A percentile compares a stretch with the other conserved stretches of the same genome.
Conservation (phyloP, 1,140 invertebrate species). For the Halictus rubicundus region DNA sequence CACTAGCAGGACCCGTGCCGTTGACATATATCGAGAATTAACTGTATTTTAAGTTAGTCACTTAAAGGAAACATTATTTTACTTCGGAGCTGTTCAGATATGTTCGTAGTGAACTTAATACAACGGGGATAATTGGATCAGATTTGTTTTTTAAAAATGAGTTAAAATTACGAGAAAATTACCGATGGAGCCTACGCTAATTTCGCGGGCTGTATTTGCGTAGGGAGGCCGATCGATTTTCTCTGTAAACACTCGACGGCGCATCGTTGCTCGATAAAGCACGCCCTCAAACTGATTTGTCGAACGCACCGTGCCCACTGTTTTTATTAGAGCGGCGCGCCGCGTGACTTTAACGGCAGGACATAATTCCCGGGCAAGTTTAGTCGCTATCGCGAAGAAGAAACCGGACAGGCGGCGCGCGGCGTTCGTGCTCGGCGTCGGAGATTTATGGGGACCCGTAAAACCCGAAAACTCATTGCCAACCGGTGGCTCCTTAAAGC, state of each 20-base stretch:
- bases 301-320: neutral
- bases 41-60: no score
- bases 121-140: no score
- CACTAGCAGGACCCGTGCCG: no score
- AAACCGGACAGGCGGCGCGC: neutral
- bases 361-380: neutral
- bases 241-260: neutral
- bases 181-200: no score
- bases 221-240: neutral
- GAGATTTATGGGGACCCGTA: neutral
- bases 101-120: no score
- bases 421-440: neutral
- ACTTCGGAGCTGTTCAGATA: no score
- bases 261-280: neutral
- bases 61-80: no score
- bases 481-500: neutral
- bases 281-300: neutral
- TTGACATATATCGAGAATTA: no score
- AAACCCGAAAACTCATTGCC: constrained; percentile 24
- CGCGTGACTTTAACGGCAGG: constrained; percentile 1
- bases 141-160: no score
- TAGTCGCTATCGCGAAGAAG: neutral
- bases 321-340: neutral
- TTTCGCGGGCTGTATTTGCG: constrained; percentile 31
- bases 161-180: no score